phyloP scores from a whole-genome alignment of 1,140 invertebrate genomes.

The Samia ricini region DNA sequence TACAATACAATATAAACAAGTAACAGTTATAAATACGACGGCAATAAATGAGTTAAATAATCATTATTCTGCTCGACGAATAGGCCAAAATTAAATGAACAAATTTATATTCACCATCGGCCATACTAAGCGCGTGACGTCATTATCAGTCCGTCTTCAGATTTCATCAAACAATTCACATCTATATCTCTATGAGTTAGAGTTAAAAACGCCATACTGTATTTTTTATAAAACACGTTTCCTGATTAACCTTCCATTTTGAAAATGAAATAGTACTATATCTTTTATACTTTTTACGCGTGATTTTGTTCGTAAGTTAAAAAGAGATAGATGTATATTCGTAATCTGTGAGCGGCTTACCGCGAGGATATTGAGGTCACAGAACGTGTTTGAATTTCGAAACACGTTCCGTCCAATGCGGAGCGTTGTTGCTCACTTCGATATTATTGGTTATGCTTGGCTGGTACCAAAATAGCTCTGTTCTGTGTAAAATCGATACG shows the following conservation, averaged over 20 bases:
- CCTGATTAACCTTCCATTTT: slow-evolving; percentile 46
- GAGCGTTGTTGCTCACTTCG: slow-evolving; percentile 50
- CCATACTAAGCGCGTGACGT: slow-evolving; percentile 50
- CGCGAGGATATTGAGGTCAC: slow-evolving; percentile 61
- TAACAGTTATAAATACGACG: background rate
- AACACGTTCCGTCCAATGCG: slow-evolving; percentile 70
- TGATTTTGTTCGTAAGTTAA: slow-evolving; percentile 32
- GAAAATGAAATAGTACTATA: slow-evolving; percentile 36
- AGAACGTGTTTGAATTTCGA: slow-evolving; percentile 74
- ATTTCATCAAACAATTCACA: slow-evolving; percentile 20
- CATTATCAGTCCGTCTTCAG: slow-evolving; percentile 17
- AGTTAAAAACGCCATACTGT: background rate
- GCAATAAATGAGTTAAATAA: slow-evolving; percentile 1
- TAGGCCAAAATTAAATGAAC: slow-evolving; percentile 50
- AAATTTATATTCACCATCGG: slow-evolving; percentile 43
- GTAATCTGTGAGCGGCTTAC: slow-evolving; percentile 34
- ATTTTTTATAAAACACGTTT: slow-evolving; percentile 34
- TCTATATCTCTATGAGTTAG: slow-evolving; percentile 5
- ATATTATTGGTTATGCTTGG: slow-evolving; percentile 58
- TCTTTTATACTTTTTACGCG: slow-evolving; percentile 41
- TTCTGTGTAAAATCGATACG: slow-evolving; percentile 55
- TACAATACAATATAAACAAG: background rate
- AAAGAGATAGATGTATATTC: slow-evolving; percentile 47
- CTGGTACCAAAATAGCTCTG: slow-evolving; percentile 44
- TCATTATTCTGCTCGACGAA: slow-evolving; percentile 5